Evolutionary conservation across 2,888 invertebrate genomes (phyloP).

Genomic region (Darwinula stevensoni): DNA sequence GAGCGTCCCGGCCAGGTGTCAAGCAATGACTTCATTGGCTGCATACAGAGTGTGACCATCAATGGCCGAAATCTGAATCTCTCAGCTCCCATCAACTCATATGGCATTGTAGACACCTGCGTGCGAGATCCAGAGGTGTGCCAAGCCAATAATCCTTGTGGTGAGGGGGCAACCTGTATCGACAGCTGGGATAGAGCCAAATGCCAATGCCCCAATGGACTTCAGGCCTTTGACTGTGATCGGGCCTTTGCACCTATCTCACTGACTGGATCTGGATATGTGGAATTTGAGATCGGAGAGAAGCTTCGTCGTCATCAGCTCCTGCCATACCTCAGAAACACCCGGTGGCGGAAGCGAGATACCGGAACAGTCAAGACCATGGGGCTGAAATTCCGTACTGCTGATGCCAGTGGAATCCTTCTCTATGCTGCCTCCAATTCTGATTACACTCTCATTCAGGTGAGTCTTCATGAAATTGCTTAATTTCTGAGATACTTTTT

Average conservation of each 20-base stretch:
- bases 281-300: conserved; percentile 35
- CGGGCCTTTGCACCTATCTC: conserved; percentile 46
- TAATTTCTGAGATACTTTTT: too few relatives aligned
- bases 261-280: conserved; percentile 39
- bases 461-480: too few relatives aligned
- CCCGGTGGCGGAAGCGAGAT: too few relatives aligned
- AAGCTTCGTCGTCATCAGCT: conserved; percentile 61
- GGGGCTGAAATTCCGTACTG: conserved; percentile 25
- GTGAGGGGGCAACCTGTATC: conserved; percentile 35
- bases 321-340: too few relatives aligned
- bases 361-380: too few relatives aligned
- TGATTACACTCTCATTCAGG: conserved; percentile 52
- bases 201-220: conserved; percentile 22
- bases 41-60: conserved; percentile 62
- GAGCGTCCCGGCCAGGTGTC: conserved; percentile 68
- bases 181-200: conserved; percentile 57
- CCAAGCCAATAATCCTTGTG: conserved; percentile 23
- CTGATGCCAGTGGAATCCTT: conserved; percentile 43
- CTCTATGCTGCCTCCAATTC: conserved; percentile 59
- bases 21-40: conserved; percentile 76
- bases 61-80: conserved; percentile 58
- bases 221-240: conserved; percentile 48
- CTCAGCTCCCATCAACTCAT: conserved; percentile 37
- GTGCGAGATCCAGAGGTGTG: conserved; percentile 24
- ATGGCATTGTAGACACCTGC: conserved; percentile 43